A percentile compares a stretch with the other conserved stretches of the same genome.
These are phyloP conservation scores for Ephestia elutella DNA, from an alignment of 1,140 invertebrate genomes.

Conservation along the genomic window DNA sequence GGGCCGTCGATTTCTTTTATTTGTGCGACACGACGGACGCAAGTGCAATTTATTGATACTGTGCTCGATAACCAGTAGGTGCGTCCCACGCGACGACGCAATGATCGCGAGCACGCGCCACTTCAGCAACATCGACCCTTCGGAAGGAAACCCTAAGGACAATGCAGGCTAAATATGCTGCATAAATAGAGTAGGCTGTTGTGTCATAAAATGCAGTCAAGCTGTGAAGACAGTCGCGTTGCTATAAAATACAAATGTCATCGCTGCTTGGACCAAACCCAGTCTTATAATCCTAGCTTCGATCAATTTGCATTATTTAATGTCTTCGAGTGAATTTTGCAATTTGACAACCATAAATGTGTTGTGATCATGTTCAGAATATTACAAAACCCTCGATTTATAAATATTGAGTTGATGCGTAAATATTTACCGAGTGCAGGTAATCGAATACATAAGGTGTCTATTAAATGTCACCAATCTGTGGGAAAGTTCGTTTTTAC, in stretches of 20 bases:
- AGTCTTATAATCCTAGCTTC: not conserved
- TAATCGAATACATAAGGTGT: constrained; percentile 6
- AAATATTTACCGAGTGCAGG: not conserved
- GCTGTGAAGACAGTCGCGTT: constrained; percentile 53
- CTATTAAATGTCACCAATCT: constrained; percentile 29
- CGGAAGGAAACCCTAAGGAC: constrained; percentile 47
- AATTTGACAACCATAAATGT: not conserved
- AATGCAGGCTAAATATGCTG: constrained; percentile 57
- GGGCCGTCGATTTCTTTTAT: constrained; percentile 58
- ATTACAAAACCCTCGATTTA: not conserved
- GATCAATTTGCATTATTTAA: not conserved
- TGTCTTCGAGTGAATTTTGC: not conserved
- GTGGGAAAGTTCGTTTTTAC: constrained; percentile 35
- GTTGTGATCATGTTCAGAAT: constrained; percentile 11
- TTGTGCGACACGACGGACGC: constrained; percentile 59
- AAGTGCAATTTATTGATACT: constrained; percentile 71
- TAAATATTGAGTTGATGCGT: not conserved
- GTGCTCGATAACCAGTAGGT: constrained; percentile 66
- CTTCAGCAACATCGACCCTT: constrained; percentile 38
- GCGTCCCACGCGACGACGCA: constrained; percentile 56
- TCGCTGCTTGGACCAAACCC: constrained; percentile 24
- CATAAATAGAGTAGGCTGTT: constrained; percentile 64
- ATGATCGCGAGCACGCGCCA: constrained; percentile 37
- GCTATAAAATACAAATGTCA: constrained; percentile 50
- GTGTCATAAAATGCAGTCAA: constrained; percentile 67